These are phyloP conservation scores for Eustalomyia histrio DNA, from an alignment of 2,888 invertebrate species.

Conservation along the genomic window DNA sequence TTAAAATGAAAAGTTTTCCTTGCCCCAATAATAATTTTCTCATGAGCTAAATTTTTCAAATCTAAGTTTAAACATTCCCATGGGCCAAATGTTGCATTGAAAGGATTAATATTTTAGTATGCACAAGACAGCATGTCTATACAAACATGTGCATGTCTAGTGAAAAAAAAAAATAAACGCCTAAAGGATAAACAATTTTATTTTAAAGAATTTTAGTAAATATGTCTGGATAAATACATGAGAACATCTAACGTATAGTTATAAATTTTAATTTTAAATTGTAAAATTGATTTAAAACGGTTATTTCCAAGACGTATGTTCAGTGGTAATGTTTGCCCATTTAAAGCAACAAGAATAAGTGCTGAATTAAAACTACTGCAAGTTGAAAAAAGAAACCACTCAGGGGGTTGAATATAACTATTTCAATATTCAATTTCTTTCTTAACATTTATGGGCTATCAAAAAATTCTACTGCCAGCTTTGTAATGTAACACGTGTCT, in stretches of 20 bases:
- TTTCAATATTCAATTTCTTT: not conserved
- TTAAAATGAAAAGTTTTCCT: no score
- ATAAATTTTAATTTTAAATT: conserved; percentile 7
- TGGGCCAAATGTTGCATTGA: conserved; percentile 1
- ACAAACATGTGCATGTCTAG: conserved; percentile 8
- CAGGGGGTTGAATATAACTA: not conserved
- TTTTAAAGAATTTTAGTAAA: not conserved
- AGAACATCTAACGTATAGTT: not conserved
- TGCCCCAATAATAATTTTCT: no score
- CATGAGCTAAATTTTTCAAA: no score
- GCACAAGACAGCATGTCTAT: conserved; percentile 9
- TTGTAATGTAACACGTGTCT: conserved; percentile 72
- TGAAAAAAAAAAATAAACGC: conserved; percentile 27
- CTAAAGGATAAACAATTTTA: conserved; percentile 28
- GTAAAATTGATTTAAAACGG: conserved; percentile 36
- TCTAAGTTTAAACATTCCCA: not conserved
- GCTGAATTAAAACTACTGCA: not conserved
- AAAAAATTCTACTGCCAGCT: not conserved
- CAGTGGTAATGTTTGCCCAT: not conserved
- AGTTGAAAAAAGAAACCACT: not conserved
- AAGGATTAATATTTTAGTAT: not conserved
- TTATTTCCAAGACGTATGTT: conserved; percentile 12
- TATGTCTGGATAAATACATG: not conserved
- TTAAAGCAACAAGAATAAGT: not conserved
- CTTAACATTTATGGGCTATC: not conserved